Conservation (phyloP, 2,888 invertebrate genomes). For the Morpho helenor region DNA sequence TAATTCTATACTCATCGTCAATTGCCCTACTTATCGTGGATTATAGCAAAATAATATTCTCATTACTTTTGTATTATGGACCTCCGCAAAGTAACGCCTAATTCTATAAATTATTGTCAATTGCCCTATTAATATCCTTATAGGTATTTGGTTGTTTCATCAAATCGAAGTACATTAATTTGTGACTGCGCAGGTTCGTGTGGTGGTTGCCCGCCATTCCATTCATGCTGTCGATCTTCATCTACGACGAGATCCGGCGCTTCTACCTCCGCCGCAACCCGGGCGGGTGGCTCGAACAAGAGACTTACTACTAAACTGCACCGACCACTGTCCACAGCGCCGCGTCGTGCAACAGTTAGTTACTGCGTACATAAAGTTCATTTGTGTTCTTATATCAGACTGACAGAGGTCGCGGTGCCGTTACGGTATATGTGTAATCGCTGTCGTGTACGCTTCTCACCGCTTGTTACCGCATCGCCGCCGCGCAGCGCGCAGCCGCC, state of each 20-base stretch:
- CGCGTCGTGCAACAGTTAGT: conserved; percentile 55
- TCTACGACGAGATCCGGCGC: conserved; percentile 98
- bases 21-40: too few species aligned
- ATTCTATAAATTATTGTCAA: too few species aligned
- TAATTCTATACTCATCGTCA: too few species aligned
- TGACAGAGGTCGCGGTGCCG: conserved; percentile 66
- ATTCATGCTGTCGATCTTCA: conserved; percentile 98
- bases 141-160: too few species aligned
- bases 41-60: too few species aligned
- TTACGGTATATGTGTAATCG: conserved; percentile 62
- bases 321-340: conserved; percentile 56
- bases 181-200: conserved; percentile 85
- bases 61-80: too few species aligned
- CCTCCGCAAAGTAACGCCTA: too few species aligned
- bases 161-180: too few species aligned
- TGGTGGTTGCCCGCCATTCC: conserved; percentile 99
- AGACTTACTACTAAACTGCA: conserved; percentile 95
- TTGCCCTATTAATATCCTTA: too few species aligned
- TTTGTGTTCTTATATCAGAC: conserved; percentile 67
- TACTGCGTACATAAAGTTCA: conserved; percentile 65
- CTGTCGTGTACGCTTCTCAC: conserved; percentile 73
- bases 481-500: conserved; percentile 9
- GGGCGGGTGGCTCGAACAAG: conserved; percentile 99
- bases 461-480: conserved; percentile 60
- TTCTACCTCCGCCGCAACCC: conserved; percentile 98